These are phyloP conservation scores for Caenorhabditis becei DNA, from an alignment of 2,888 invertebrate genomes.

Conservation along the genomic window DNA sequence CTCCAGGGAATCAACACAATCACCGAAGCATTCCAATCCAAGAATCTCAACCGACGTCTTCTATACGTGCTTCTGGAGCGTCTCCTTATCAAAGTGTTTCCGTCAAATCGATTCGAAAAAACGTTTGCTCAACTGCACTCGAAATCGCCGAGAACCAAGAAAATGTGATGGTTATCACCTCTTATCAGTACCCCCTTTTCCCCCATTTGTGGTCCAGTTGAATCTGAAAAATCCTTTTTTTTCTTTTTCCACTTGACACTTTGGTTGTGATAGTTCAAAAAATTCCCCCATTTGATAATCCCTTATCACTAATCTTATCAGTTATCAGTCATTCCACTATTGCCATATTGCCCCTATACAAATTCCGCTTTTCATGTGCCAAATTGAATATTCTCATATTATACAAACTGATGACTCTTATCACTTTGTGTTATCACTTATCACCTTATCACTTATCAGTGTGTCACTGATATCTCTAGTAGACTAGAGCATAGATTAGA, in stretches of 20 bases:
- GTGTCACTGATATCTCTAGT: slow-evolving; percentile 3
- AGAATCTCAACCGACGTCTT: slow-evolving; percentile 90
- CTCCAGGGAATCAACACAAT: slow-evolving; percentile 88
- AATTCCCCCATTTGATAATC: neutral
- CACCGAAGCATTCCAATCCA: slow-evolving; percentile 92
- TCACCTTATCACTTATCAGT: no score
- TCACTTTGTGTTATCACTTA: no score
- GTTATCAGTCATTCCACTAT: neutral
- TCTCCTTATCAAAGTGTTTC: slow-evolving; percentile 83
- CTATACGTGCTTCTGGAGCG: slow-evolving; percentile 91
- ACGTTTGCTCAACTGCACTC: slow-evolving; percentile 80
- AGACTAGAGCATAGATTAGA: slow-evolving; percentile 13
- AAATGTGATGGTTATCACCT: slow-evolving; percentile 43
- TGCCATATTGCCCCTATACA: neutral
- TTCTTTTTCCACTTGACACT: slow-evolving; percentile 28
- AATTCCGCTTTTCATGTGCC: neutral
- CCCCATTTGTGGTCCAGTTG: slow-evolving; percentile 4
- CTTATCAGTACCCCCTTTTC: neutral
- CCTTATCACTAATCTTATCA: neutral
- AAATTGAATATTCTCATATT: neutral
- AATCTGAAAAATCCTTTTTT: slow-evolving; percentile 17
- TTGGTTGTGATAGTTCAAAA: slow-evolving; percentile 51
- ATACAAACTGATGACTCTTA: no score
- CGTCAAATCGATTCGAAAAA: slow-evolving; percentile 79
- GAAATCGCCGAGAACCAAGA: slow-evolving; percentile 79